Conservation (phyloP, 2,797 vertebrate genomes). For the Balearica regulorum region DNA sequence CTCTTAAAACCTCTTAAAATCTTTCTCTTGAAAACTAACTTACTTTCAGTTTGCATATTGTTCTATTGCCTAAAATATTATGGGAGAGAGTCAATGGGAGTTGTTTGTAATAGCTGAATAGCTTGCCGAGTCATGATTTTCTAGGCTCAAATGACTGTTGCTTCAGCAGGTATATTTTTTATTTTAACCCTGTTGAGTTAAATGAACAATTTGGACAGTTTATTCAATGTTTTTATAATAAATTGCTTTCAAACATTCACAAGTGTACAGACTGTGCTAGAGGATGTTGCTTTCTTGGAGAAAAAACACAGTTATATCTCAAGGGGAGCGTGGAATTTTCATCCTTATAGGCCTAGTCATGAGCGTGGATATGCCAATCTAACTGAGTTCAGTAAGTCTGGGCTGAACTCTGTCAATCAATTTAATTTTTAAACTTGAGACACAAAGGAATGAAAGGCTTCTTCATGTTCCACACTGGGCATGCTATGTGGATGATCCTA, state of each 20-base stretch:
- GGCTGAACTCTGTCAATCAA: not conserved
- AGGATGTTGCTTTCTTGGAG: not conserved
- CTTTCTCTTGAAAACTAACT: not conserved
- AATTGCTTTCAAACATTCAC: not conserved
- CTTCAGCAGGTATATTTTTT: not conserved
- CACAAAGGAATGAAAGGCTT: not conserved
- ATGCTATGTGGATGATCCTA: rapidly evolving
- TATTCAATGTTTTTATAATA: not conserved
- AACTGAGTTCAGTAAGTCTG: not conserved
- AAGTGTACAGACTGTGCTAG: not conserved
- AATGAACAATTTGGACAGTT: not conserved
- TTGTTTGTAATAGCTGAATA: not conserved
- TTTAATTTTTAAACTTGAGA: not conserved
- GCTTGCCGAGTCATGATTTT: not conserved
- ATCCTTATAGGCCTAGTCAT: not conserved
- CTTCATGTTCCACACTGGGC: not conserved
- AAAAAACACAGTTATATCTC: not conserved
- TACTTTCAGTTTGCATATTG: not conserved
- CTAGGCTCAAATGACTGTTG: not conserved
- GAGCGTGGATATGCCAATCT: not conserved
- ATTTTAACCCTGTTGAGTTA: not conserved
- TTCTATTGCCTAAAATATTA: not conserved
- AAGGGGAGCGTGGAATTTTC: not conserved
- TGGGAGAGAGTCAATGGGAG: not conserved
- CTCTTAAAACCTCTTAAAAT: not conserved